Conservation (phyloP, 2,113 vertebrate genomes). For the Puntigrus tetrazona region DNA sequence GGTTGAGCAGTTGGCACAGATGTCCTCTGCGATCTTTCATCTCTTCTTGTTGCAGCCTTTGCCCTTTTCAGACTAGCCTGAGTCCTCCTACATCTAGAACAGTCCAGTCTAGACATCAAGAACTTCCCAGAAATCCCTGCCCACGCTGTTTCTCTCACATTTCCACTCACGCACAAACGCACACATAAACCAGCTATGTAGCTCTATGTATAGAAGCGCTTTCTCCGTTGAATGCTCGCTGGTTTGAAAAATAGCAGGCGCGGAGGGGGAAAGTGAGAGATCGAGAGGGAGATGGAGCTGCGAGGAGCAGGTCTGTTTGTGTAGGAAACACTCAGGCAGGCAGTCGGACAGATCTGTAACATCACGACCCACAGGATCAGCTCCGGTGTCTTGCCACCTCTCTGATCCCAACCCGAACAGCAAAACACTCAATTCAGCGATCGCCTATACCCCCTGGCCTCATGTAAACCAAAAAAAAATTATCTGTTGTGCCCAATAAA, state of each 20-base stretch:
- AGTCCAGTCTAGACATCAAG: conserved; percentile 12
- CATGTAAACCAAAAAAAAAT: background rate
- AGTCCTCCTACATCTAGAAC: conserved; percentile 3
- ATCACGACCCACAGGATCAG: background rate
- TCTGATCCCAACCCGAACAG: background rate
- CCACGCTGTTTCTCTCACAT: background rate
- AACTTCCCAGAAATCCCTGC: background rate
- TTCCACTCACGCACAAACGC: background rate
- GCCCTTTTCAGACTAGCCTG: too few species aligned
- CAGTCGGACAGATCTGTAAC: conserved; percentile 13
- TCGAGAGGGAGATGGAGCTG: background rate
- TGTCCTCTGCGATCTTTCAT: background rate
- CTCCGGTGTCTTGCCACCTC: background rate
- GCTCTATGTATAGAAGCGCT: conserved; percentile 6
- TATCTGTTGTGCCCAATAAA: background rate
- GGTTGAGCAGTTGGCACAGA: conserved; percentile 6
- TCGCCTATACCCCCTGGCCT: background rate
- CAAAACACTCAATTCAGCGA: background rate
- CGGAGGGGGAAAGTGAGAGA: background rate
- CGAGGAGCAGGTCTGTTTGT: background rate
- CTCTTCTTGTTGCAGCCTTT: background rate
- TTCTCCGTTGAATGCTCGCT: background rate
- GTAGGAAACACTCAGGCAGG: background rate
- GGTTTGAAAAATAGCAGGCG: background rate
- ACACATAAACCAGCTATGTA: background rate